Percentiles rank a stretch among this genome's conserved stretches.
Evolutionary conservation across 53 echinoderm and acorn worm genomes (phyloP).

Genomic region (Actinopyga echinites): DNA sequence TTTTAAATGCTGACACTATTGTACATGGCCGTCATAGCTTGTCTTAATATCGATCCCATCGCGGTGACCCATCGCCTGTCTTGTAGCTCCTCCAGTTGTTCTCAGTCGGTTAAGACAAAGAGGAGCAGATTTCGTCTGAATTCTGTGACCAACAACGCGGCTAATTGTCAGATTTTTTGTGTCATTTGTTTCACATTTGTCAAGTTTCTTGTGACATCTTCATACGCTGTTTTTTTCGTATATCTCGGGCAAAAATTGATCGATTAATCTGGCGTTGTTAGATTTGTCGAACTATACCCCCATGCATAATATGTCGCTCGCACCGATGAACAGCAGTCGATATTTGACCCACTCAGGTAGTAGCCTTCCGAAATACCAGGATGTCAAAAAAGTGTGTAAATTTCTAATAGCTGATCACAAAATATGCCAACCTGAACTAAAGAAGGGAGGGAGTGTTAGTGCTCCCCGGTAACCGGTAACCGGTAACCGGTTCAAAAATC

Average conservation of each 20-base stretch:
- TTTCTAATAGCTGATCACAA: too few species aligned
- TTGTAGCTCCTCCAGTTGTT: too few species aligned
- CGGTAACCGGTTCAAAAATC: too few species aligned
- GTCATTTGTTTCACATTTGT: constrained; percentile 19
- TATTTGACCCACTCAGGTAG: neutral
- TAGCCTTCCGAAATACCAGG: neutral
- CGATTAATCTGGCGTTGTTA: constrained; percentile 18
- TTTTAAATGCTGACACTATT: too few species aligned
- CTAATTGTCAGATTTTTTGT: constrained; percentile 30
- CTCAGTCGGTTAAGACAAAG: constrained; percentile 12
- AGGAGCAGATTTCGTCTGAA: neutral
- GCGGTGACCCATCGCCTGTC: too few species aligned
- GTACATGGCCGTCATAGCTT: too few species aligned
- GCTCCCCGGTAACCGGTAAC: too few species aligned
- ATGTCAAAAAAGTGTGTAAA: neutral
- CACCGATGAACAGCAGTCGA: neutral
- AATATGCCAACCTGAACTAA: too few species aligned
- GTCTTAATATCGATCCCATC: too few species aligned
- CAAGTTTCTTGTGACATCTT: constrained; percentile 21
- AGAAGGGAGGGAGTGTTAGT: too few species aligned
- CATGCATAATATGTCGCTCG: neutral
- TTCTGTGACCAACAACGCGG: constrained; percentile 31
- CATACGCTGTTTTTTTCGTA: neutral
- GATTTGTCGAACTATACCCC: neutral
- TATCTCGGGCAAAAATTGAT: constrained; percentile 36